phyloP scores from a whole-genome alignment of 2,113 vertebrate species.

The Probosciger aterrimus region DNA sequence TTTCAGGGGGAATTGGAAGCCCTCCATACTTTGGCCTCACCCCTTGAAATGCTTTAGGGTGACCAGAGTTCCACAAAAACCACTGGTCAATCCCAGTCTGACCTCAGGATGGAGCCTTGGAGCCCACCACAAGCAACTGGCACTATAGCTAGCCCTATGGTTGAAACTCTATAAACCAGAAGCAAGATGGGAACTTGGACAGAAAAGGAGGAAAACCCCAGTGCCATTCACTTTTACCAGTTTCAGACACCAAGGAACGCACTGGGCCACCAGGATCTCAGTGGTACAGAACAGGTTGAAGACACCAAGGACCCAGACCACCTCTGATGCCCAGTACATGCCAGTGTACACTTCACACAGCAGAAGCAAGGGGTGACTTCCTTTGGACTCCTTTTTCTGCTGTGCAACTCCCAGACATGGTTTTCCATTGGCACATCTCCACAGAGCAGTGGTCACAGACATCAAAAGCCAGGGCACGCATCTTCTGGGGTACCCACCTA shows the following conservation, averaged over 20 bases:
- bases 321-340: background rate
- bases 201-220: background rate
- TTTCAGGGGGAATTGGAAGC: background rate
- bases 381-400: background rate
- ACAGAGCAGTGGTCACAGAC: background rate
- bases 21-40: background rate
- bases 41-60: background rate
- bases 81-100: background rate
- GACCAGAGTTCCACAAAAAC: background rate
- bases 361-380: background rate
- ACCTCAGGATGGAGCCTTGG: background rate
- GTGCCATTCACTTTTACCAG: background rate
- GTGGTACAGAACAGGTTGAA: background rate
- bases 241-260: rapidly evolving
- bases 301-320: background rate
- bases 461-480: background rate
- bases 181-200: background rate
- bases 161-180: background rate
- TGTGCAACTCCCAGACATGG: background rate
- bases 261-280: background rate
- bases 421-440: background rate
- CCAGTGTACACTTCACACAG: background rate
- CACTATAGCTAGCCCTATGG: background rate
- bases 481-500: background rate
- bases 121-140: background rate